Percentiles rank a stretch among this genome's conserved stretches.
Evolutionary conservation across 2,888 invertebrate species (phyloP).

Genomic region (Axea sp.): DNA sequence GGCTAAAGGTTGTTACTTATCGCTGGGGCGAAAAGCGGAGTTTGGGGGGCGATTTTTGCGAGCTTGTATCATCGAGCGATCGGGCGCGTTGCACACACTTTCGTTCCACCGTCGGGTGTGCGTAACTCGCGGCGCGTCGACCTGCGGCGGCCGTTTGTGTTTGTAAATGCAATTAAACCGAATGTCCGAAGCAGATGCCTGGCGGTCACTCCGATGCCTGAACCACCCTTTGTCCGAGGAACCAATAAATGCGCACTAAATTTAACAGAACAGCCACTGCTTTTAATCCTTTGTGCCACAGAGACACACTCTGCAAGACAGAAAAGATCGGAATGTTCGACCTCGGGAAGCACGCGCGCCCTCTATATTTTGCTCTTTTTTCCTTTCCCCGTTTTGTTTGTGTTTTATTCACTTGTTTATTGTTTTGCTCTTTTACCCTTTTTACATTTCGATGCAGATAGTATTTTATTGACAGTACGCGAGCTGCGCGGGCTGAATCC

Average conservation of each 20-base stretch:
- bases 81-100: conserved; percentile 10
- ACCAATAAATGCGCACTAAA: conserved; percentile 73
- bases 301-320: conserved; percentile 43
- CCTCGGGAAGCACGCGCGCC: not conserved
- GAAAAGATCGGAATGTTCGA: conserved; percentile 34
- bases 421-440: not conserved
- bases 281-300: conserved; percentile 58
- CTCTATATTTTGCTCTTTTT: conserved; percentile 7
- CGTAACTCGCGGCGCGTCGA: conserved; percentile 61
- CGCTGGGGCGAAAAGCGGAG: too few species aligned
- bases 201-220: conserved; percentile 71
- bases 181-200: conserved; percentile 76
- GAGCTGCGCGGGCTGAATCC: too few species aligned
- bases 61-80: not conserved
- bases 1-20: too few species aligned
- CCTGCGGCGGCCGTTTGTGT: conserved; percentile 65
- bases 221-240: conserved; percentile 69
- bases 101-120: conserved; percentile 30
- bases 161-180: conserved; percentile 75
- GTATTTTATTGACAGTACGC: too few species aligned
- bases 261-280: conserved; percentile 64
- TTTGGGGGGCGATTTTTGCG: not conserved
- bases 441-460: too few species aligned
- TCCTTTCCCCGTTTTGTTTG: not conserved
- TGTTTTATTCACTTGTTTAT: too few species aligned